Evolutionary conservation across 2,797 vertebrate species (phyloP), one percentile per base, ranked within the genome.

Genomic region (Meriones psammophilus): DNA sequence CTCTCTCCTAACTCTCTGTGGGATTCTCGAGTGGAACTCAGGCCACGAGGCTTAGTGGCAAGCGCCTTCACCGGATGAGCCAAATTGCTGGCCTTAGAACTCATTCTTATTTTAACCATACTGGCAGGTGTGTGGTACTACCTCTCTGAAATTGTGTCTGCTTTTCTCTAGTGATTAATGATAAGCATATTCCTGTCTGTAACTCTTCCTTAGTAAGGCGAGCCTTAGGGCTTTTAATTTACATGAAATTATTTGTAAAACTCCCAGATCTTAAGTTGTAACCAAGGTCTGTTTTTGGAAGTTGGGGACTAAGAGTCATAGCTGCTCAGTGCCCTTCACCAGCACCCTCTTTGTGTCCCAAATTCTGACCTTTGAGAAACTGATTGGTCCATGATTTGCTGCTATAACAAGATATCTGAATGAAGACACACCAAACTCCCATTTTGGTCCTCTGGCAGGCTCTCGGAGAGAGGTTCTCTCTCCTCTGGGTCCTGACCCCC

Each of bases 201-300:
- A 77, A 88, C 62, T 90, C 60, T 94, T 94, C 39, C 71, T 91
- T 87, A 73, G 58, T 8, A 60, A 91, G 71, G 5, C 36, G 62
- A 93, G 46, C 77, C 66, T 95, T 87, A 60, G 74, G 89, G 88
- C 13, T 94, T 91, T 58, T 86, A 66, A 88, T 88, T 96, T 74
- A 93, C 71, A 89, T 77, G 39, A 24, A 66, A 76, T 71, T 88
- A 9, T 86, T 96, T 84, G 68, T 46, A 42, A 76, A 94, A 87
- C 39, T 68, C 78, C 42, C 69, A 94, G 71, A 77, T 87, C 86
- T 33, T 77, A 96, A 76, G 78, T 92, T 84, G 80, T 62, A 96
- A 71, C 90, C 69, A 92, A 88, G 68, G 54, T 39, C 58, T 56
- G 71, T 46, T 74, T 92, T 56, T 88, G n/a, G 69, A 93, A 60